Percentiles rank a stretch among this genome's conserved stretches.
phyloP scores from a whole-genome alignment of 1,140 invertebrate genomes.

The Helicoverpa armigera region DNA sequence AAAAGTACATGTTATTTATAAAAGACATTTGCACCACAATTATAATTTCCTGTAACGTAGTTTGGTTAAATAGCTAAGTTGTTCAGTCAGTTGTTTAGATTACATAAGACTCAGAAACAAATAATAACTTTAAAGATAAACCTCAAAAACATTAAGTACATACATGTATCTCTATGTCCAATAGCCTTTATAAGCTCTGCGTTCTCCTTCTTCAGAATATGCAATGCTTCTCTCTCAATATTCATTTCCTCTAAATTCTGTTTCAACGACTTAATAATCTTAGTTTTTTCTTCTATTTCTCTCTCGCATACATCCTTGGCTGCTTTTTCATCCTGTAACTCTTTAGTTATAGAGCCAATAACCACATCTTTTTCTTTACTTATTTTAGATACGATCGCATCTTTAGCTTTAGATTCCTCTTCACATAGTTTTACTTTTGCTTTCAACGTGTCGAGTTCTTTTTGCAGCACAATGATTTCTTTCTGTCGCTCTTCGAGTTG shows the following conservation, averaged over 20 bases:
- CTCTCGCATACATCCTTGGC: constrained; percentile 50
- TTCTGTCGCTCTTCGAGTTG: constrained; percentile 63
- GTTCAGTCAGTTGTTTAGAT: too few species aligned
- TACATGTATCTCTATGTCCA: constrained; percentile 66
- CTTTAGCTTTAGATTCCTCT: constrained; percentile 57
- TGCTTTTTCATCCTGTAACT: constrained; percentile 61
- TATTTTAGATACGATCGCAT: constrained; percentile 53
- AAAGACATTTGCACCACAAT: neutral
- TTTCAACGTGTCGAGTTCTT: constrained; percentile 57
- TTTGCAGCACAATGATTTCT: constrained; percentile 59
- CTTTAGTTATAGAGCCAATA: constrained; percentile 61
- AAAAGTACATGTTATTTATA: constrained; percentile 48
- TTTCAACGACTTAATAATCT: constrained; percentile 54
- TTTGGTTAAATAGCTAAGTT: too few species aligned
- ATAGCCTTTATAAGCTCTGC: constrained; percentile 64
- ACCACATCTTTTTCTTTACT: constrained; percentile 63
- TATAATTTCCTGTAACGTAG: too few species aligned
- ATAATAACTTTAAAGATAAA: neutral
- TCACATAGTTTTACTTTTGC: constrained; percentile 43
- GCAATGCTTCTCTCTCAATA: constrained; percentile 55
- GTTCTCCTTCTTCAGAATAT: constrained; percentile 65
- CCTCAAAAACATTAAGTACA: constrained; percentile 49
- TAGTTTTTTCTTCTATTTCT: constrained; percentile 55
- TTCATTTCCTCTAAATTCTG: constrained; percentile 58
- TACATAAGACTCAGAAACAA: too few species aligned